phyloP scores from a whole-genome alignment of 1,140 invertebrate genomes.

The Drosophila jambulina region DNA sequence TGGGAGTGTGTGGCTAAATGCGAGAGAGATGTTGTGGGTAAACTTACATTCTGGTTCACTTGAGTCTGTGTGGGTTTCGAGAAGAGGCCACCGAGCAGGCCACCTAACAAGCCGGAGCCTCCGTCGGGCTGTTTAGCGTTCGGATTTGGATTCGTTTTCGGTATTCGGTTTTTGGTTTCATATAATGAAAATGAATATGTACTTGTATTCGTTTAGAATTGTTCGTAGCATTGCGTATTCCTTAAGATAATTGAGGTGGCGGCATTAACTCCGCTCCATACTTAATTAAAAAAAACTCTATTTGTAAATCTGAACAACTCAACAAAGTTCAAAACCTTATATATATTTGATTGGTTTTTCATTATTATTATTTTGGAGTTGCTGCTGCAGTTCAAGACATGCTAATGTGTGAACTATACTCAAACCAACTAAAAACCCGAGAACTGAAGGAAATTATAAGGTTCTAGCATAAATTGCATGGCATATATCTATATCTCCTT shows the following conservation, averaged over 20 bases:
- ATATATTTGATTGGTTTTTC: conserved; percentile 21
- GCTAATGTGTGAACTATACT: conserved; percentile 67
- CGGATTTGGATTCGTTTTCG: conserved; percentile 48
- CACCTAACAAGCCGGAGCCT: conserved; percentile 84
- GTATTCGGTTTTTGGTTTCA: conserved; percentile 67
- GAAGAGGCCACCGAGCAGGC: conserved; percentile 85
- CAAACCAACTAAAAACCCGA: conserved; percentile 26
- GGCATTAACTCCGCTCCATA: conserved; percentile 40
- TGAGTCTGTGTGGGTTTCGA: conserved; percentile 85
- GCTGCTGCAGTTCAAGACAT: conserved; percentile 65
- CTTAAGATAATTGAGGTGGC: conserved; percentile 54
- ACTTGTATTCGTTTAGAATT: conserved; percentile 82
- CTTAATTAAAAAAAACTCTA: conserved; percentile 55
- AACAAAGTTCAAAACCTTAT: conserved; percentile 59
- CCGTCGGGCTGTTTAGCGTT: conserved; percentile 76
- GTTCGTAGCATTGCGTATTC: conserved; percentile 76
- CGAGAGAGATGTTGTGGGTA: conserved; percentile 82
- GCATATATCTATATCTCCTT: conserved; percentile 51
- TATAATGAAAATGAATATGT: conserved; percentile 84
- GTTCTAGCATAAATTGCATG: conserved; percentile 42
- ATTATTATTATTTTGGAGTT: conserved; percentile 24
- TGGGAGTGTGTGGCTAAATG: conserved; percentile 44
- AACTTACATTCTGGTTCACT: conserved; percentile 85
- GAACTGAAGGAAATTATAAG: conserved; percentile 24
- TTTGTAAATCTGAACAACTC: conserved; percentile 64